A percentile compares a stretch with the other conserved stretches of the same genome.
phyloP scores from a whole-genome alignment of 64 coral and sea anemone genomes.

The Platygyra sinensis region DNA sequence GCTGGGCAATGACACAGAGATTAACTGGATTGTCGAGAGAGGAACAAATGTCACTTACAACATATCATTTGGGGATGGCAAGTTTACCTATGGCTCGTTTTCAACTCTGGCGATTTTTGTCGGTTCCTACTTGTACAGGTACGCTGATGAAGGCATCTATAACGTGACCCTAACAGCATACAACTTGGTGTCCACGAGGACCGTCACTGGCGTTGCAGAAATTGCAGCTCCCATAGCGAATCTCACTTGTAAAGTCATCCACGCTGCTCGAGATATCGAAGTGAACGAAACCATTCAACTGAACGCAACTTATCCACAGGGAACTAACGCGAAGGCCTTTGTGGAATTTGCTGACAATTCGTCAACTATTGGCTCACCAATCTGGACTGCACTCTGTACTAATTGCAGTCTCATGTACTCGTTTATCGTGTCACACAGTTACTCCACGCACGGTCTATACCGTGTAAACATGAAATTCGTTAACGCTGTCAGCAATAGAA shows the following conservation, averaged over 20 bases:
- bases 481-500: constrained; percentile 54
- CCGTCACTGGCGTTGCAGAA: background rate
- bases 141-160: background rate
- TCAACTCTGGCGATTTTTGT: constrained; percentile 5
- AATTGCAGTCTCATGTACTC: background rate
- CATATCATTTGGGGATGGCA: constrained; percentile 50
- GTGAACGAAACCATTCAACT: constrained; percentile 82
- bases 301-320: constrained; percentile 28
- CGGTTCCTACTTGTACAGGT: constrained; percentile 5
- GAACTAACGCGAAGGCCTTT: constrained; percentile 34
- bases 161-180: constrained; percentile 18
- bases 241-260: constrained; percentile 21
- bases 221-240: constrained; percentile 45
- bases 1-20: constrained; percentile 7
- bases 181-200: constrained; percentile 21
- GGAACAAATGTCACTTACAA: constrained; percentile 42
- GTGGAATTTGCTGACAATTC: constrained; percentile 49
- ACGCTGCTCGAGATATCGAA: constrained; percentile 67
- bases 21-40: constrained; percentile 48
- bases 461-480: constrained; percentile 48
- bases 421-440: background rate
- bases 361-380: background rate
- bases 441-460: constrained; percentile 34
- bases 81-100: background rate
- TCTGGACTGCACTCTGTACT: background rate